These are phyloP conservation scores for Ptychobarbus kaznakovi DNA, from an alignment of 2,797 vertebrate species.

Conservation along the genomic window DNA sequence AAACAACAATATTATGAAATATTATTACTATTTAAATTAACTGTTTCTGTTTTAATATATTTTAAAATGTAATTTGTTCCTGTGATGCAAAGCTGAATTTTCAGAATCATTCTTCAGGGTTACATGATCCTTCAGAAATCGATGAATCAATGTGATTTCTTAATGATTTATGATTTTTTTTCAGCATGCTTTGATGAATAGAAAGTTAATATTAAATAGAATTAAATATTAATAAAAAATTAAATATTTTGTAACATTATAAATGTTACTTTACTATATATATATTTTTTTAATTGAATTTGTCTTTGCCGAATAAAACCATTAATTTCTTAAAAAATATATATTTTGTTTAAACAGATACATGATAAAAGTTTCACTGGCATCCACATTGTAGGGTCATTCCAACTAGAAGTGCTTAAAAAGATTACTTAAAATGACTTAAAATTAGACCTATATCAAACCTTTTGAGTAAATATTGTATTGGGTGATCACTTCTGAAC, in stretches of 20 bases:
- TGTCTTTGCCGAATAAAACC: background rate
- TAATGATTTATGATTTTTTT: background rate
- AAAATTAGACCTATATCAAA: background rate
- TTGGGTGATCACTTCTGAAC: background rate
- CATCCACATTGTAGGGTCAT: background rate
- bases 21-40: background rate
- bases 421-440: background rate
- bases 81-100: background rate
- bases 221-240: background rate
- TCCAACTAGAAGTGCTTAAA: background rate
- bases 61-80: too few relatives aligned
- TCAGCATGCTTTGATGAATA: background rate
- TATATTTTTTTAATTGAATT: background rate
- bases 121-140: background rate
- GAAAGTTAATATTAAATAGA: background rate
- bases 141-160: background rate
- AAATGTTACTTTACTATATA: background rate
- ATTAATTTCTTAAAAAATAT: too few relatives aligned
- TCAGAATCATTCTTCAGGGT: background rate
- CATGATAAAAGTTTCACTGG: background rate
- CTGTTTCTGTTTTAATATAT: too few relatives aligned
- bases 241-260: background rate
- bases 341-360: too few relatives aligned
- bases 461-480: background rate
- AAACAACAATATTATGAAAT: background rate